Evolutionary conservation across 2,888 invertebrate species (phyloP).

Genomic region (Ornithoptera alexandrae): DNA sequence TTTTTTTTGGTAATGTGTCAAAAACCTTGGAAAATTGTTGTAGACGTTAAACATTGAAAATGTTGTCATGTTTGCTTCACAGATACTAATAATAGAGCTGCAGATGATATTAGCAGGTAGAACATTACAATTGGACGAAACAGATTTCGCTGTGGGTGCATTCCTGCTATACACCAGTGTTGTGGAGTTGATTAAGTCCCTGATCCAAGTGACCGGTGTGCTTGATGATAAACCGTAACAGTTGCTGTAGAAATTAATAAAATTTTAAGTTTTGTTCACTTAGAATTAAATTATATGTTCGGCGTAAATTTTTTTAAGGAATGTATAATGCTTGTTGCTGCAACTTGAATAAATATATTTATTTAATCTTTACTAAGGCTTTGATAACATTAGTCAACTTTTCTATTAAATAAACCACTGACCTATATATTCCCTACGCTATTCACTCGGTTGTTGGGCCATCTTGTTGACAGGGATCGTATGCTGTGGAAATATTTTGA

Average conservation of each 20-base stretch:
- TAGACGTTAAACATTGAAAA: not conserved
- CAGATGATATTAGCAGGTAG: constrained; percentile 52
- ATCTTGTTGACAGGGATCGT: too few species aligned
- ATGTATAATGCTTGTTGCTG: not conserved
- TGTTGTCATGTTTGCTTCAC: constrained; percentile 2
- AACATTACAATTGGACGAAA: constrained; percentile 41
- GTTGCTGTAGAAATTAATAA: not conserved
- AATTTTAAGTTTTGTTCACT: not conserved
- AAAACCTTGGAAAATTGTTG: not conserved
- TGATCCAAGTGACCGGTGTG: constrained; percentile 26
- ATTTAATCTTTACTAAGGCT: too few species aligned
- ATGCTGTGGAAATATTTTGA: too few species aligned
- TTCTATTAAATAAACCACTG: too few species aligned
- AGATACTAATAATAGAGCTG: constrained; percentile 49
- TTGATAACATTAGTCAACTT: too few species aligned
- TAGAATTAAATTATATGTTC: not conserved
- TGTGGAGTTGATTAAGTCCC: constrained; percentile 43
- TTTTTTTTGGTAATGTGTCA: too few species aligned
- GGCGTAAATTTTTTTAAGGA: not conserved
- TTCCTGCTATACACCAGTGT: constrained; percentile 47
- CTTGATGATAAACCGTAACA: not conserved
- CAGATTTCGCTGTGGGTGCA: constrained; percentile 47
- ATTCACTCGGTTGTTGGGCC: too few species aligned
- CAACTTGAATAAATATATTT: too few species aligned
- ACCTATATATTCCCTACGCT: too few species aligned